phyloP scores from a whole-genome alignment of 2,113 vertebrate species.

The Tupaia chinensis region DNA sequence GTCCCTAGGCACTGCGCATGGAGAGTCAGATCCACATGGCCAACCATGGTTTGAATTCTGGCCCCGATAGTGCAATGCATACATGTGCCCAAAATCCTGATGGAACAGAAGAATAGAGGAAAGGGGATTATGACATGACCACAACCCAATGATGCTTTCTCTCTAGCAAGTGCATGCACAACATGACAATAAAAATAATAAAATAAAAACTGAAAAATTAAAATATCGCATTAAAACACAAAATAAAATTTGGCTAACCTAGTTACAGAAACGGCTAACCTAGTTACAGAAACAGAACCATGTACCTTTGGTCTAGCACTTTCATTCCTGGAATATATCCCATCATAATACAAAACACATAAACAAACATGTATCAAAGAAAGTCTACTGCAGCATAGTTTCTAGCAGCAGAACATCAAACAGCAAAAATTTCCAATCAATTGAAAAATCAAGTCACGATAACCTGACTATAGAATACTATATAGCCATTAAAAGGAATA shows the following conservation, averaged over 20 bases:
- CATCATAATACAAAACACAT: background rate
- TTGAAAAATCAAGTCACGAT: background rate
- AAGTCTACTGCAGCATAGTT: background rate
- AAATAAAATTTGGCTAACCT: background rate
- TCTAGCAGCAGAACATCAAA: background rate
- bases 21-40: too few species aligned
- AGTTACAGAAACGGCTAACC: constrained; percentile 23
- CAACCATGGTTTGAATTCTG: too few species aligned
- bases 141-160: too few species aligned
- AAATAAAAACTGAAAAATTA: background rate
- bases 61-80: too few species aligned
- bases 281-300: constrained; percentile 30
- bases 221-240: background rate
- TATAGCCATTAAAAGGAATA: background rate
- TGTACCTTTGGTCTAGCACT: background rate
- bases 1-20: too few species aligned
- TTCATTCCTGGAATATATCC: background rate
- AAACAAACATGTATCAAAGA: background rate
- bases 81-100: too few species aligned
- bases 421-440: background rate
- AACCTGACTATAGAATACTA: background rate
- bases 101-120: too few species aligned
- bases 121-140: too few species aligned
- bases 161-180: too few species aligned
- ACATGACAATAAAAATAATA: too few species aligned